These are phyloP conservation scores for Falcaria lacertinaria DNA, from an alignment of 2,888 invertebrate species.

Conservation along the genomic window DNA sequence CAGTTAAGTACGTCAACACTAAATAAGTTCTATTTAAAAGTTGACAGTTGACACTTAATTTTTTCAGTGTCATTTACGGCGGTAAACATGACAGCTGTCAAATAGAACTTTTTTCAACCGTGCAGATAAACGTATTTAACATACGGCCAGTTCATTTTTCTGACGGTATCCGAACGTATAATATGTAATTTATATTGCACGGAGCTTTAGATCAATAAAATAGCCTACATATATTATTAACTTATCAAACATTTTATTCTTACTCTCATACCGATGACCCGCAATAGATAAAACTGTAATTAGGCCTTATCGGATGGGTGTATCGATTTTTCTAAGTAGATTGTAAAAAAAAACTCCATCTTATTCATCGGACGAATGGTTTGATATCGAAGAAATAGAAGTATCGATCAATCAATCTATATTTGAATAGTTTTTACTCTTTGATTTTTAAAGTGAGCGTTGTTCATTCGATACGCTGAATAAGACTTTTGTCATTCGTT, in stretches of 20 bases:
- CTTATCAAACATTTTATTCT: slow-evolving; percentile 70
- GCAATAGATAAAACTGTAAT: slow-evolving; percentile 69
- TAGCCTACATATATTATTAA: slow-evolving; percentile 57
- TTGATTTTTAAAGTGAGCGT: slow-evolving; percentile 43
- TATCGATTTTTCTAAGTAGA: slow-evolving; percentile 72
- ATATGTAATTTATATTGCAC: slow-evolving; percentile 35
- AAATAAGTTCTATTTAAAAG: too few species aligned
- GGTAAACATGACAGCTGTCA: not conserved
- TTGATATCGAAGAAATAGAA: slow-evolving; percentile 66
- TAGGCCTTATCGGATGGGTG: slow-evolving; percentile 73
- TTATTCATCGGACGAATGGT: slow-evolving; percentile 58
- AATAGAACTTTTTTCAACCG: not conserved
- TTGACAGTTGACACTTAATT: not conserved
- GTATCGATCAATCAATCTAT: slow-evolving; percentile 73
- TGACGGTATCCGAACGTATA: not conserved
- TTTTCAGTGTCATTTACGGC: not conserved
- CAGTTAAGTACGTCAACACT: too few species aligned
- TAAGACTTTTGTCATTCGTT: not conserved
- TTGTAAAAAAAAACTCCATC: slow-evolving; percentile 54
- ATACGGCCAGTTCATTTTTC: slow-evolving; percentile 3
- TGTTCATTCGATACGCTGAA: slow-evolving; percentile 7
- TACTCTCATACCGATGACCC: slow-evolving; percentile 59
- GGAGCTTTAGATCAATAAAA: slow-evolving; percentile 27
- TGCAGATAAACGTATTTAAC: slow-evolving; percentile 6
- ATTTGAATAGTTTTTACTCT: slow-evolving; percentile 59